Evolutionary conservation across 30 jellyfish, hydroid and myxozoan genomes (phyloP).

Genomic region (Aurelia coerulea): DNA sequence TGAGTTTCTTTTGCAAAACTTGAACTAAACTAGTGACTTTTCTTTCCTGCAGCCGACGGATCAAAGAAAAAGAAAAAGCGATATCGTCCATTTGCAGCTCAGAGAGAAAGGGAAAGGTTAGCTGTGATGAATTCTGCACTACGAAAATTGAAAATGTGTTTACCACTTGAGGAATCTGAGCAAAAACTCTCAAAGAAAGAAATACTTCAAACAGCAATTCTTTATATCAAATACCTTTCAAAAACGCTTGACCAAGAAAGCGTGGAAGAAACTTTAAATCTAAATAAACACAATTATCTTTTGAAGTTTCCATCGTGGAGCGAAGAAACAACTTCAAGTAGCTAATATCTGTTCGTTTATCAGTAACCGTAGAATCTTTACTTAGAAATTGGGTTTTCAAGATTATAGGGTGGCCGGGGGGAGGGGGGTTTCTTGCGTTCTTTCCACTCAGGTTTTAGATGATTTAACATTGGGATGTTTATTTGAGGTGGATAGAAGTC

Average conservation of each 20-base stretch:
- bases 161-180: constrained; percentile 37
- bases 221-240: constrained; percentile 48
- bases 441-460: too few relatives aligned
- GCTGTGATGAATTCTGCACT: constrained; percentile 60
- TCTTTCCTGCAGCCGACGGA: neutral
- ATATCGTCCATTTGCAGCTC: constrained; percentile 70
- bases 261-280: constrained; percentile 14
- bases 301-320: too few relatives aligned
- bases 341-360: too few relatives aligned
- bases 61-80: constrained; percentile 44
- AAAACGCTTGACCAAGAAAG: constrained; percentile 6
- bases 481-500: too few relatives aligned
- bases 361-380: too few relatives aligned
- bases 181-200: constrained; percentile 58
- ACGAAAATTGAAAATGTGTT: constrained; percentile 17
- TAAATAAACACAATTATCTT: constrained; percentile 3
- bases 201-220: constrained; percentile 34
- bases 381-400: too few relatives aligned
- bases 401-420: too few relatives aligned
- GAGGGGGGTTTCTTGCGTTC: too few relatives aligned
- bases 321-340: too few relatives aligned
- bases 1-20: too few relatives aligned
- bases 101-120: constrained; percentile 57
- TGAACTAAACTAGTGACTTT: too few relatives aligned
- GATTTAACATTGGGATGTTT: too few relatives aligned